Percentiles rank a stretch among this genome's conserved stretches.
Evolutionary conservation across 1,140 invertebrate species (phyloP).

Genomic region (Anoplophora glabripennis): DNA sequence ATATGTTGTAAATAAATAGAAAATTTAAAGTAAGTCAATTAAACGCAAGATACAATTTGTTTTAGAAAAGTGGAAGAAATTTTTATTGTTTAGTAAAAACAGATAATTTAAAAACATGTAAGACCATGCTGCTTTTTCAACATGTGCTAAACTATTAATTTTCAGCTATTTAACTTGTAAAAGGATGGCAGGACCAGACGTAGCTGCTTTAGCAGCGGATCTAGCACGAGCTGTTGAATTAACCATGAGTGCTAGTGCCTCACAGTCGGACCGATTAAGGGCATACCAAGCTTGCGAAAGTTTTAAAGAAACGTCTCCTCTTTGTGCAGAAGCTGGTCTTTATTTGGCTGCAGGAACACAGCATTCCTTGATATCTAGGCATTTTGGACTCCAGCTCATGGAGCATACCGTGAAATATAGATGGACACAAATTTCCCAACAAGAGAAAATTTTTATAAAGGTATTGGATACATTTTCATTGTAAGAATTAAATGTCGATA

Average conservation of each 20-base stretch:
- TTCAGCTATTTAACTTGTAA: slow-evolving; percentile 1
- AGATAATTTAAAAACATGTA: slow-evolving; percentile 3
- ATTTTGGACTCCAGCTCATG: slow-evolving; percentile 86
- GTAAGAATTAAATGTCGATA: too few species aligned
- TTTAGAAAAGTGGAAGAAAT: neutral
- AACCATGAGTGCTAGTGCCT: slow-evolving; percentile 71
- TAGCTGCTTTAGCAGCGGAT: slow-evolving; percentile 70
- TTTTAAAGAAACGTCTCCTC: slow-evolving; percentile 81
- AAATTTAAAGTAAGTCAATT: slow-evolving; percentile 14
- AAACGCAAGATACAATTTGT: neutral
- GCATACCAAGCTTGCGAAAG: slow-evolving; percentile 79
- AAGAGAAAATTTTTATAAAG: slow-evolving; percentile 86
- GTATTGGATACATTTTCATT: slow-evolving; percentile 48
- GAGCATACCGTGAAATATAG: slow-evolving; percentile 88
- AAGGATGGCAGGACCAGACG: slow-evolving; percentile 55
- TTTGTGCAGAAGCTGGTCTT: slow-evolving; percentile 82
- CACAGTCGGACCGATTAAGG: slow-evolving; percentile 69
- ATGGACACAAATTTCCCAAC: slow-evolving; percentile 82
- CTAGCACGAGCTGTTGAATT: slow-evolving; percentile 74
- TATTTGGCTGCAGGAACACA: slow-evolving; percentile 69
- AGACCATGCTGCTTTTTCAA: slow-evolving; percentile 11
- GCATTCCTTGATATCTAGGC: slow-evolving; percentile 72
- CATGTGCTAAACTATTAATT: slow-evolving; percentile 13
- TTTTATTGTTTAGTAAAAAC: neutral
- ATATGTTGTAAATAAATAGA: slow-evolving; percentile 28